Evolutionary conservation across 2,888 invertebrate species (phyloP), one percentile per base, ranked within the genome.

Genomic region (Nebria salina): DNA sequence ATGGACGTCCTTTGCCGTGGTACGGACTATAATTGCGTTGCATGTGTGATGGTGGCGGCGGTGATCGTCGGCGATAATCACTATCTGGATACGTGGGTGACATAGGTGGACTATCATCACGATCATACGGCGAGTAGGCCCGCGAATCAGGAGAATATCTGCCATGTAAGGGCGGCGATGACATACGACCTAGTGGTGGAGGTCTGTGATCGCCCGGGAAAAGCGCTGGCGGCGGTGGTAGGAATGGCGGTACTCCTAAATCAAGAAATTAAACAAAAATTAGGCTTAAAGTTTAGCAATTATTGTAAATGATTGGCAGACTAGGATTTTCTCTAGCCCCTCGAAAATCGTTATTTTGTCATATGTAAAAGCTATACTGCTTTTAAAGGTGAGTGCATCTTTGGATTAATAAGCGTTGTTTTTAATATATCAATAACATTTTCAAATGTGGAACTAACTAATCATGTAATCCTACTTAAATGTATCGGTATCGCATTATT

Each of bases 21-120:
- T 87, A 88, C 6, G 88, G 88, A 84, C 87, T 88, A 82, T 91
- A 89, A 76, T 88, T 87, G 66, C 91, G 89, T 65, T 89, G 88
- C 81, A 88, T 87, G 34, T 79, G 79, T 2, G 79, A 7, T 81
- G 89, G 89, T 66, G 87, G 86, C 76, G 91, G 89, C 13, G 93
- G 92, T 73, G 92, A 92, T 84, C 92, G 92, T 4, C 92, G 92
- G 87, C 93, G 92, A 85, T 93, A 93, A 86, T 94, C 94, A 1
- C 93, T 93, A 87, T 94, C 94, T 73, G 88, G 87, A 41, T 87
- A 87, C 9, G 88, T 86, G 1, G 93, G 90, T 20, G 93, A 93
- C 72, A 91, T 91, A 84, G 92, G 92, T 2, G 93, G 93, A 88
- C 92, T 92, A 85, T 92, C 92, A 85, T 93, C 93, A 13, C 93